phyloP scores from a whole-genome alignment of 2,888 invertebrate genomes.

The Nymphalis c-album region DNA sequence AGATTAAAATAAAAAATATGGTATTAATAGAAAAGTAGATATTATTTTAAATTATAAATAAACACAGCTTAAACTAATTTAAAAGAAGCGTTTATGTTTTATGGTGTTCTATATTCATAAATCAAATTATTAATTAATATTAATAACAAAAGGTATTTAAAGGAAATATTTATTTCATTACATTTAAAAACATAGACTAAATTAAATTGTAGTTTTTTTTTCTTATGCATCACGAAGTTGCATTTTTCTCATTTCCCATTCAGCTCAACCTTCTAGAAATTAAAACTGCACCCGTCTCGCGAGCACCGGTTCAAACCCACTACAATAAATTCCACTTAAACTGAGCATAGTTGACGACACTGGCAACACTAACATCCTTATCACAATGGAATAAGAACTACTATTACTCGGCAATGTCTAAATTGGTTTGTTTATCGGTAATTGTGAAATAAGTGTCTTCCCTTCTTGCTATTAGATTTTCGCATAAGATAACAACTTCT shows the following conservation, averaged over 20 bases:
- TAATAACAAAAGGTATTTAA: neutral
- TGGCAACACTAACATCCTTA: conserved; percentile 38
- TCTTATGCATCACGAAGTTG: neutral
- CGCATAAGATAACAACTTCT: conserved; percentile 29
- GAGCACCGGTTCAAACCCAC: conserved; percentile 53
- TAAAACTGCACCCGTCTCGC: conserved; percentile 41
- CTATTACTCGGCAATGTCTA: conserved; percentile 43
- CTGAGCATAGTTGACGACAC: conserved; percentile 36
- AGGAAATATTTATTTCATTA: neutral
- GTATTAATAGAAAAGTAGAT: too few relatives aligned
- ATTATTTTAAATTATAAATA: too few relatives aligned
- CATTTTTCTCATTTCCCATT: neutral
- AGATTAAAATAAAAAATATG: too few relatives aligned
- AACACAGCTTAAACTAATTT: neutral
- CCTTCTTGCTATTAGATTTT: conserved; percentile 48
- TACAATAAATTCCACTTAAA: conserved; percentile 62
- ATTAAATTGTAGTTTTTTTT: too few relatives aligned
- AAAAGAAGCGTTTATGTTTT: neutral
- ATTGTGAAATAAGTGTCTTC: conserved; percentile 57
- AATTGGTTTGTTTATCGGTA: conserved; percentile 51
- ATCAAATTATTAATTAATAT: too few relatives aligned
- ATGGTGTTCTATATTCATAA: too few relatives aligned
- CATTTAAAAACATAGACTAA: conserved; percentile 3
- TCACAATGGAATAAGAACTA: conserved; percentile 42
- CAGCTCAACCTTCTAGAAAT: conserved; percentile 29